Conservation (phyloP, 2,888 invertebrate genomes). For the Perizoma flavofasciatum region DNA sequence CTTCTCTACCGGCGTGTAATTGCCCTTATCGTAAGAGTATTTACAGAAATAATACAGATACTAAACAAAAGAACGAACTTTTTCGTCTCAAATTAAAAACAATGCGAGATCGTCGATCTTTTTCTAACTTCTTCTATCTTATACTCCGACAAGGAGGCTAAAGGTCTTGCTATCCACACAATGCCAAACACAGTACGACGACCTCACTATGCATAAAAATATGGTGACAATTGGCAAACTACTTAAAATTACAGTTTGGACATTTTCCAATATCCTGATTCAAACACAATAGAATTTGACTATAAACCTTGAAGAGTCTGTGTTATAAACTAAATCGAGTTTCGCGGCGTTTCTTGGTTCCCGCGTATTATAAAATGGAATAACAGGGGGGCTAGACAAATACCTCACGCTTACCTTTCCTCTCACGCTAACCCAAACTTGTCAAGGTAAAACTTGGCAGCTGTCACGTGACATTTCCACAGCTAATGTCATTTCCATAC, state of each 20-base stretch:
- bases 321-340: background rate
- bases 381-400: too few relatives aligned
- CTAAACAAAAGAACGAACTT: conserved; percentile 2
- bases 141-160: too few relatives aligned
- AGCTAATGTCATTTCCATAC: too few relatives aligned
- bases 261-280: conserved; percentile 24
- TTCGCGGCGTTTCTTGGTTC: background rate
- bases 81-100: background rate
- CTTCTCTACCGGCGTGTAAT: too few relatives aligned
- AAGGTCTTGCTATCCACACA: background rate
- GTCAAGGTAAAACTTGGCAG: too few relatives aligned
- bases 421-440: too few relatives aligned
- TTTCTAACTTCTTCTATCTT: too few relatives aligned
- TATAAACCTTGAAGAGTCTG: conserved; percentile 20
- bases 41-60: conserved; percentile 26
- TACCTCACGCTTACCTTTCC: too few relatives aligned
- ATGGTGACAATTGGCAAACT: conserved; percentile 15
- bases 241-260: conserved; percentile 25
- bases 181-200: background rate
- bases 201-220: background rate
- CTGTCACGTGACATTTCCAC: too few relatives aligned
- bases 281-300: conserved; percentile 18
- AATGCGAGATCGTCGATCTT: too few relatives aligned
- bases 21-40: conserved; percentile 16
- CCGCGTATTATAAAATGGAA: conserved; percentile 6